Evolutionary conservation across 1,140 invertebrate genomes (phyloP), one percentile per base, ranked within the genome.

Genomic region (Drosophila rhopaloa): DNA sequence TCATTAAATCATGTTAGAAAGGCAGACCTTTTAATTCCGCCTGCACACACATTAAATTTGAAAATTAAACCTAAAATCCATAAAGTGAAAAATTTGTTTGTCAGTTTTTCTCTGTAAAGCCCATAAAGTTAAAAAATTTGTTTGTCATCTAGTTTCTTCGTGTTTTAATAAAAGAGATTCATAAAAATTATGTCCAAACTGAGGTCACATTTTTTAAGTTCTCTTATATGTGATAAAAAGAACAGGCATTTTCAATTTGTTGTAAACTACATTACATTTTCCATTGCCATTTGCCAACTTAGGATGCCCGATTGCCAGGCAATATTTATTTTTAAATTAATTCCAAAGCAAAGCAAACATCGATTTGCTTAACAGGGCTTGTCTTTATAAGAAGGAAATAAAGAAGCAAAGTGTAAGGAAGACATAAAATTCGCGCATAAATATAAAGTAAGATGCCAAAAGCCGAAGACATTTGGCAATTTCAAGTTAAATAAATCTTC

Each of bases 401-500:
- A 83, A 43, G 27, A 11, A 14, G 13, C 37, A 11, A 43, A 40
- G 67, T 63, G 40, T 56, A 19, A 40, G 48, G 37, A 46, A 56
- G 55, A 38, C 51, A 75, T 74, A 89, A 83, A 83, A 83, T 67
- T 65, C 47, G 19, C 27, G 50, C 75, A 79, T 76, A 86, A 88
- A 72, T 76, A 74, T 76, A 63, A 65, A 66, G 72, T 47, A 50
- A 70, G 58, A 47, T 61, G 57, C 65, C 60, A 81, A 61, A 67
- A 75, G 65, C 50, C 65, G 54, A 68, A 71, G 73, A 84, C 72
- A 72, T 74, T 88, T 80, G 59, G 73, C 84, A 89, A 88, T 89
- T 88, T 75, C 66, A 77, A 89, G 89, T 68, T 57, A 81, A 81
- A 88, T 88, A 88, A 84, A 88, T 88, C 74, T 78, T 19, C 27